Evolutionary conservation across 1,140 invertebrate species (phyloP), one percentile per base, ranked within the genome.

Genomic region (Onthophagus taurus): DNA sequence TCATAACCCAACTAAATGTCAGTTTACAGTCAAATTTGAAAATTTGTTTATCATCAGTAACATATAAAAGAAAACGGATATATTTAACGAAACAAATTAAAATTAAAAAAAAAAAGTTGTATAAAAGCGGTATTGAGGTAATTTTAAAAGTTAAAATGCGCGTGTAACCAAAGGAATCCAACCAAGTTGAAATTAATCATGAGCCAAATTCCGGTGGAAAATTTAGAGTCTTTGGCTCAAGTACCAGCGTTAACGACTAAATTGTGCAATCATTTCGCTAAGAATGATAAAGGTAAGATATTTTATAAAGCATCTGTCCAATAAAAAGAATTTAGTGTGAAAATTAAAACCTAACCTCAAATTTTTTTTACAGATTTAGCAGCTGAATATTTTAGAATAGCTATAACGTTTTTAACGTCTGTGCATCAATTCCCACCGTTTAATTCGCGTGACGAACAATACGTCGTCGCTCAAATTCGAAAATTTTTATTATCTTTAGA

Each of bases 201-300:
- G n/a, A n/a, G n/a, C n/a, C n/a, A n/a, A n/a, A n/a, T n/a, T n/a
- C n/a, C n/a, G n/a, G n/a, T n/a, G n/a, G n/a, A n/a, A n/a, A n/a
- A n/a, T n/a, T n/a, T n/a, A n/a, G n/a, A n/a, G n/a, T n/a, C n/a
- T n/a, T n/a, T n/a, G n/a, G n/a, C n/a, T n/a, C 6, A 13, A 8
- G 14, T 33, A 6, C 43, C 49, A 14, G n/a, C 45, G 44, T 23
- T 60, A 58, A 26, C 55, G 53, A 35, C 47, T 58, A 57, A 61
- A 44, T 51, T 64, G 17, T 64, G 60, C 46, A 57, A 53, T 31
- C 46, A 59, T 35, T 52, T 58, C 36, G 50, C 60, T 14, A 57
- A 55, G 46, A 52, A 58, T 36, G 49, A 60, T 49, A 50, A 52
- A 57, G 57, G 56, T 62, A 50, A 46, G 34, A 26, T 9, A 44